Conservation (phyloP, 2,113 vertebrate genomes). For the Leptobrachium ailaonicum region DNA sequence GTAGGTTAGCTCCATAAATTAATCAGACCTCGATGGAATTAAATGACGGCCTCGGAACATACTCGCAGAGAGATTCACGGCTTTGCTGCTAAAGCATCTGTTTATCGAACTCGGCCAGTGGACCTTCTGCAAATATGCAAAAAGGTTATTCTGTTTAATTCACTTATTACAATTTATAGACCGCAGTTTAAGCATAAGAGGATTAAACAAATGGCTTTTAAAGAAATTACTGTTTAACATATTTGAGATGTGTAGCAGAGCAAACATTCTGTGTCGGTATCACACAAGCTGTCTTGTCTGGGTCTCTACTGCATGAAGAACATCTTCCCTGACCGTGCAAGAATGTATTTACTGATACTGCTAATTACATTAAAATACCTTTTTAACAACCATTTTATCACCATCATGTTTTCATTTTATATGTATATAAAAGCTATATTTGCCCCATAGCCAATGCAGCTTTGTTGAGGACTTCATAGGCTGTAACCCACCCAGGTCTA, state of each 20-base stretch:
- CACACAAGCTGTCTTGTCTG: neutral
- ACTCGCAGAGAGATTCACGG: neutral
- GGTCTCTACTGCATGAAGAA: too few relatives aligned
- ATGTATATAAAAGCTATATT: too few relatives aligned
- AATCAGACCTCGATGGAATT: constrained; percentile 1
- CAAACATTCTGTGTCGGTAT: neutral
- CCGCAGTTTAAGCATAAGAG: neutral
- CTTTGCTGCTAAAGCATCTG: constrained; percentile 2
- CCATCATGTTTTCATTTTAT: too few relatives aligned
- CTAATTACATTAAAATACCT: too few relatives aligned
- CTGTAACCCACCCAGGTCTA: too few relatives aligned
- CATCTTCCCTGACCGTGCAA: too few relatives aligned
- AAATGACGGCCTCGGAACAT: neutral
- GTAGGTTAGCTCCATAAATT: neutral
- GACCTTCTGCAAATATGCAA: neutral
- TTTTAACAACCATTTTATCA: too few relatives aligned
- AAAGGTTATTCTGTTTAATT: neutral
- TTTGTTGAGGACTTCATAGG: too few relatives aligned
- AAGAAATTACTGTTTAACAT: neutral
- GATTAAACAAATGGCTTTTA: neutral
- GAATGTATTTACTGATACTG: too few relatives aligned
- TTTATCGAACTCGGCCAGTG: neutral
- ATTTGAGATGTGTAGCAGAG: neutral
- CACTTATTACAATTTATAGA: neutral
- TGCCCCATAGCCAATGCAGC: too few relatives aligned